Evolutionary conservation across 2,797 vertebrate species (phyloP), one percentile per base, ranked within the genome.

Genomic region (Taeniopygia guttata): DNA sequence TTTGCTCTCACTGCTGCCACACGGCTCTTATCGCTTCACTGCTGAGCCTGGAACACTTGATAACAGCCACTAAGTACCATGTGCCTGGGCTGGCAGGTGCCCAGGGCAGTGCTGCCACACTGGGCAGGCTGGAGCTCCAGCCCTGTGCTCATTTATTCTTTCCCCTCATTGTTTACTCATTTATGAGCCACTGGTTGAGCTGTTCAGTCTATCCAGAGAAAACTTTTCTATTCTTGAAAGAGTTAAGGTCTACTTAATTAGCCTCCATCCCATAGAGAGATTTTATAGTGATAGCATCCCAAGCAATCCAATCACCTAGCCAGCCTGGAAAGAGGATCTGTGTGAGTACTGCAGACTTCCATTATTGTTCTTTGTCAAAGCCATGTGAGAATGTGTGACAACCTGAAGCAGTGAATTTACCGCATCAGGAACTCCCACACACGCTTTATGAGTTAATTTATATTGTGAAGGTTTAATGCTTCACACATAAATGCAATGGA

Each of bases 351-450:
- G 42, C 42, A 85, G 52, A 55, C 40, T 55, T 72, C 16, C 20
- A 25, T 19, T 7, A 10, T 22, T 64, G 40, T 32, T 46, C 63
- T 52, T 62, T 74, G 83, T 48, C 76, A 62, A 78, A 78, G 29
- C 18, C 5, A 0, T 1, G 1, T 18, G 16, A 75, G 48, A 75
- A 54, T 0, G 5, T 32, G 38, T 10, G 16, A n/a, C 22, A 52
- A 38, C 23, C 16, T 13, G 40, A 75, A 67, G 77, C 25, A 27
- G 54, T 21, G 45, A 82, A 56, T 43, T 52, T 2, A 3, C 51
- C 22, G 38, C 49, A 49, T 46, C 12, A 16, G 27, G 36, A 55
- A 25, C 14, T 66, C 46, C 52, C 60, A 60, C 25, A 46, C 34
- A 48, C 14, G 32, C 45, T 78, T 58, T 23, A 30, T 30, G 43